These are phyloP conservation scores for Apamea monoglypha DNA, from an alignment of 2,888 invertebrate species.

Conservation along the genomic window DNA sequence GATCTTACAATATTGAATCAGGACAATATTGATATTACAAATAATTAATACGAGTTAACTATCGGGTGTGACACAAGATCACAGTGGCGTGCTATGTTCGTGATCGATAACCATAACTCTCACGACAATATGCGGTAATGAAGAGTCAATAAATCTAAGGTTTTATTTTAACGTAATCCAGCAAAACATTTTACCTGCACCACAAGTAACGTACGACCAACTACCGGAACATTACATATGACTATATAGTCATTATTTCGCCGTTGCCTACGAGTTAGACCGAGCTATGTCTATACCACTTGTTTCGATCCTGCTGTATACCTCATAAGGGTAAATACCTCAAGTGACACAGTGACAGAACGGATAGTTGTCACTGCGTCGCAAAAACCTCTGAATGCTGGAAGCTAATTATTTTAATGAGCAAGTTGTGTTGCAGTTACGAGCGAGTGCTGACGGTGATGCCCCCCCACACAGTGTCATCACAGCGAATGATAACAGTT, in stretches of 20 bases:
- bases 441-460: neutral
- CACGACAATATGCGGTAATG: neutral
- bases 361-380: no score
- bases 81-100: neutral
- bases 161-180: neutral
- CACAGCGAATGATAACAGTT: neutral
- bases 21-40: conserved; percentile 10
- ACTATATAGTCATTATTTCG: neutral
- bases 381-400: neutral
- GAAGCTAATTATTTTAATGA: conserved; percentile 10
- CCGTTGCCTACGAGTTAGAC: neutral
- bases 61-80: neutral
- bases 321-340: neutral
- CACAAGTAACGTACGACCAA: neutral
- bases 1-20: neutral
- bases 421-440: conserved; percentile 18
- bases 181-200: neutral
- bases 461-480: no score
- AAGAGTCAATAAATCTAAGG: neutral
- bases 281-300: no score
- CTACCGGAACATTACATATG: neutral
- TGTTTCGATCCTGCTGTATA: neutral
- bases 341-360: neutral
- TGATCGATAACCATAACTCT: neutral
- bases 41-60: neutral